These are phyloP conservation scores for Stylophora pistillata DNA, from an alignment of 64 coral and sea anemone species.

Conservation along the genomic window DNA sequence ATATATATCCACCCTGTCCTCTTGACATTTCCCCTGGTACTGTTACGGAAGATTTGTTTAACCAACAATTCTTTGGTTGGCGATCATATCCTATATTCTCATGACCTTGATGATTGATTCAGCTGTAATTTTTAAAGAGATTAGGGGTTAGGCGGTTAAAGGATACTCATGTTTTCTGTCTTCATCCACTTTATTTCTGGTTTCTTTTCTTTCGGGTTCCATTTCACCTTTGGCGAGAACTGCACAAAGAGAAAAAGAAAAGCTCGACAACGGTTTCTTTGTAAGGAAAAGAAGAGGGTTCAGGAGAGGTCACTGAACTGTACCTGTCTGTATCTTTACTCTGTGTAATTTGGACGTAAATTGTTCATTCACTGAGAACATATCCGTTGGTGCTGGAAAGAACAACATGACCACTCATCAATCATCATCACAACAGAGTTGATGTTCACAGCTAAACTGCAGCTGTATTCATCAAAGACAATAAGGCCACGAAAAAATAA, in stretches of 20 bases:
- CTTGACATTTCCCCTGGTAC: no score
- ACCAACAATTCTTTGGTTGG: no score
- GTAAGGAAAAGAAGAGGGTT: not conserved
- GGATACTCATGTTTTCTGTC: slow-evolving; percentile 99
- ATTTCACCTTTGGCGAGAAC: slow-evolving; percentile 98
- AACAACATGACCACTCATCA: not conserved
- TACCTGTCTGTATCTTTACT: slow-evolving; percentile 99
- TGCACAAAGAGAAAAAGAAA: slow-evolving; percentile 40
- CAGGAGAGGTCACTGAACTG: not conserved
- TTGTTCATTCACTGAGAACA: slow-evolving; percentile 93
- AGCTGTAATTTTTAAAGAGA: no score
- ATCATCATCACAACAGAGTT: no score
- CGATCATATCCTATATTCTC: no score
- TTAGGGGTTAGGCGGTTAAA: slow-evolving; percentile 22
- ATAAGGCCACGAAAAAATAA: not conserved
- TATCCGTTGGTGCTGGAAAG: slow-evolving; percentile 68
- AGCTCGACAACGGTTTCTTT: not conserved
- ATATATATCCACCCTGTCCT: no score
- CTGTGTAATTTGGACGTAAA: slow-evolving; percentile 98
- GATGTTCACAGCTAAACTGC: no score
- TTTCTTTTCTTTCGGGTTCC: slow-evolving; percentile 97
- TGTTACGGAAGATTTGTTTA: no score
- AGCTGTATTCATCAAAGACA: no score
- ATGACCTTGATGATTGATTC: no score
- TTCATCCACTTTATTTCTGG: slow-evolving; percentile 95